Evolutionary conservation across 2,113 vertebrate species (phyloP), one percentile per base, ranked within the genome.

Genomic region (Proteles cristata): DNA sequence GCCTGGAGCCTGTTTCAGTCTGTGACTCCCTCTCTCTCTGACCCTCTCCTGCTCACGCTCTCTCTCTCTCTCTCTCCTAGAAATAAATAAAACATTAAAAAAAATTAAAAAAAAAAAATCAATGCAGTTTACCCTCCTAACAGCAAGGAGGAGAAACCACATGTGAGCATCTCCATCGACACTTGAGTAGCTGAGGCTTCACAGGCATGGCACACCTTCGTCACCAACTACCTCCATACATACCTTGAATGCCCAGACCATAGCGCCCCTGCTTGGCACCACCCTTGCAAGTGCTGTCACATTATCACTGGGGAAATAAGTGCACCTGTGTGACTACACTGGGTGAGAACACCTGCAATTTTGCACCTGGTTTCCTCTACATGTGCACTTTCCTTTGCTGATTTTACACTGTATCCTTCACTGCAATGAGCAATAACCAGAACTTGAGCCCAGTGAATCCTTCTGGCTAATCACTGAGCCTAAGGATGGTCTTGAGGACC

Each of bases 171-270:
- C 31, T 74, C 35, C 19, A 45, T n/a, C 63, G 82, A n/a, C 23
- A 19, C 15, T 61, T 50, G 35, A 89, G 55, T 11, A 17, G 6
- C 58, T 35, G 55, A 76, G 14, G 0, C 39, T 53, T 79, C 43
- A 21, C 0, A 11, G 17, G 26, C 61, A 17, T 33, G 16, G 17
- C 33, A 7, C 3, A 15, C 39, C 11, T 11, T 2, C 5, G 1
- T 3, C 55, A 81, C 0, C 19, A 48, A n/a, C 23, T 1, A 16
- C 26, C 11, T 10, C 55, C 21, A 17, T 7, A 43, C 11, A 5
- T 28, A 48, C 33, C 45, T 15, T 50, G 45, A 58, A 48, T 17
- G 50, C 11, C 63, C 8, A 45, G 4, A 9, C 50, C 11, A 1
- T 6, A 26, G 28, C 17, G 26, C 68, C 33, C 77, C 33, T 53